phyloP scores from a whole-genome alignment of 2,113 vertebrate genomes.

The Lasiurus borealis region DNA sequence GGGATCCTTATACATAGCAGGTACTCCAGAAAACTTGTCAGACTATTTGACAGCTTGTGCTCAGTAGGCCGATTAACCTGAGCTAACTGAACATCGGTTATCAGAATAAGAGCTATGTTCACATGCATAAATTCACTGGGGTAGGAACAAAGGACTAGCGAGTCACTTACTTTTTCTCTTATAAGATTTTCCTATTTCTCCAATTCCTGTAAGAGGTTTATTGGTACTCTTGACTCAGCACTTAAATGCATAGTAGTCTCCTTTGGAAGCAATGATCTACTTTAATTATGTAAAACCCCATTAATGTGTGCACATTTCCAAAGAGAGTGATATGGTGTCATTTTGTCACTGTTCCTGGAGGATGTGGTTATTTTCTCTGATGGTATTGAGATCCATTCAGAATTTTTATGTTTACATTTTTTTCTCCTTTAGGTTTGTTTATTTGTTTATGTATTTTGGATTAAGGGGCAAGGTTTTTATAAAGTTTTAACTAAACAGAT shows the following conservation, averaged over 20 bases:
- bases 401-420: slow-evolving; percentile 42
- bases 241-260: neutral
- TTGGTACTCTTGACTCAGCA: neutral
- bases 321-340: neutral
- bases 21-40: slow-evolving; percentile 11
- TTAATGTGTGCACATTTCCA: neutral
- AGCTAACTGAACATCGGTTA: neutral
- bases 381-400: neutral
- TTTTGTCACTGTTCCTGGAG: neutral
- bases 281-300: neutral
- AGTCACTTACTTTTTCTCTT: neutral
- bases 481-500: slow-evolving; percentile 1
- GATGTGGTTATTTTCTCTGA: neutral
- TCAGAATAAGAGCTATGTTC: neutral
- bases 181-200: neutral
- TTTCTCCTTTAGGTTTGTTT: slow-evolving; percentile 32
- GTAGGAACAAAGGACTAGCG: neutral
- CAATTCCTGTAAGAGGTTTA: neutral
- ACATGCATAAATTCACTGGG: neutral
- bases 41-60: neutral
- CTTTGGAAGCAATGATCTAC: neutral
- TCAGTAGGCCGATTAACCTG: neutral
- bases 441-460: neutral
- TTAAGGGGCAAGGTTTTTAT: neutral
- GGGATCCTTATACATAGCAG: neutral